A percentile compares a stretch with the other conserved stretches of the same genome.
Evolutionary conservation across 1,140 invertebrate species (phyloP).

Genomic region (Battus philenor): DNA sequence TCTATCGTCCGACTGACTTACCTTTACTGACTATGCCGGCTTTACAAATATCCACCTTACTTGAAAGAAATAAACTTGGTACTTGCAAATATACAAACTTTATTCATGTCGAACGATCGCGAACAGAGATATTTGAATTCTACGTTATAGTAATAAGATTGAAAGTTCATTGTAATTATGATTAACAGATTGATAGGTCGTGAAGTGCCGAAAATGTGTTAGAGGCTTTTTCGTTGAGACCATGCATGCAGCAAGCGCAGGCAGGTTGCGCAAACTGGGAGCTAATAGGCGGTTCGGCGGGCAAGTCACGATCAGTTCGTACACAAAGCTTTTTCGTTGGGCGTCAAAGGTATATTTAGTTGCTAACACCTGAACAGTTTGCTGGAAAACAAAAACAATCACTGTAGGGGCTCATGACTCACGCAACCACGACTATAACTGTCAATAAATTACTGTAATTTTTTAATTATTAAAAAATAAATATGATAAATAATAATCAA

Average conservation of each 20-base stretch:
- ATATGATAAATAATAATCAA: too few species aligned
- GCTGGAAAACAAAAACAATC: constrained; percentile 7
- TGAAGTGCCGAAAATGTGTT: constrained; percentile 14
- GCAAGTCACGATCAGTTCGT: constrained; percentile 41
- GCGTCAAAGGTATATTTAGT: constrained; percentile 13
- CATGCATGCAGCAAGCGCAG: constrained; percentile 19
- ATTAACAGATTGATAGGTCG: neutral
- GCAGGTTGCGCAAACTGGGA: constrained; percentile 48
- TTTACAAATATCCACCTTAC: constrained; percentile 1
- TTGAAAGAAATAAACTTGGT: constrained; percentile 6
- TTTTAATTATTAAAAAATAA: too few species aligned
- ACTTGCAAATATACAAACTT: constrained; percentile 5
- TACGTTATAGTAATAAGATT: neutral
- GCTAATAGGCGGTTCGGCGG: constrained; percentile 27
- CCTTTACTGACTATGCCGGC: constrained; percentile 1
- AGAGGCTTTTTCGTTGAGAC: constrained; percentile 15
- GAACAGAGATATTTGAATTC: neutral
- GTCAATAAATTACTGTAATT: too few species aligned
- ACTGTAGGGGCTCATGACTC: constrained; percentile 9
- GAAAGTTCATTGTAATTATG: neutral
- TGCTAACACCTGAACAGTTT: constrained; percentile 14
- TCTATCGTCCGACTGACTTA: constrained; percentile 4
- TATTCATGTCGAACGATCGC: neutral
- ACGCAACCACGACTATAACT: too few species aligned
- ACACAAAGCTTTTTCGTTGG: constrained; percentile 20